These are phyloP conservation scores for Thalassarche chlororhynchos DNA, from an alignment of 2,113 vertebrate genomes.

Conservation along the genomic window DNA sequence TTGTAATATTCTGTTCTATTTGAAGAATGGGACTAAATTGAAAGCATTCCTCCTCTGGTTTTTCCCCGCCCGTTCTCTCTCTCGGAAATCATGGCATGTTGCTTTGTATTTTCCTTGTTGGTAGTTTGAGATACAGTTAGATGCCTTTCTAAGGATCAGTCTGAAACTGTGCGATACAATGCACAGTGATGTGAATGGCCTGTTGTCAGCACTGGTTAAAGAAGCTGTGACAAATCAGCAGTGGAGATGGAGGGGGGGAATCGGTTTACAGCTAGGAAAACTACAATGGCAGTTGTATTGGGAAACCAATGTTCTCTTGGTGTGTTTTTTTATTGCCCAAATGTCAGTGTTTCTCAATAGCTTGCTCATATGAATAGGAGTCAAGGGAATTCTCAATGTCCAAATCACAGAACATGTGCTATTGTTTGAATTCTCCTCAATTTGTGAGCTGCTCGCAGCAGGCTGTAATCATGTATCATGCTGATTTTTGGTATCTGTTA, in stretches of 20 bases:
- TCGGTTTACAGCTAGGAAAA: not conserved
- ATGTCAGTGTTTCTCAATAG: slow-evolving; percentile 58
- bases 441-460: slow-evolving; percentile 14
- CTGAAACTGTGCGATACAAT: not conserved
- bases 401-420: slow-evolving; percentile 35
- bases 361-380: slow-evolving; percentile 19
- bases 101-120: not conserved
- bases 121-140: not conserved
- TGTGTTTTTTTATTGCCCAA: slow-evolving; percentile 17
- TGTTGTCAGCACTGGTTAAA: not conserved
- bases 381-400: slow-evolving; percentile 46
- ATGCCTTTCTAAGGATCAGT: not conserved
- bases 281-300: slow-evolving; percentile 15
- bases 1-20: not conserved
- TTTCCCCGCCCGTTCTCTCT: too few species aligned
- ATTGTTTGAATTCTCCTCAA: slow-evolving; percentile 32
- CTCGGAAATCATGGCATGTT: not conserved
- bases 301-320: slow-evolving; percentile 23
- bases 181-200: not conserved
- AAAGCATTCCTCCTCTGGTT: not conserved
- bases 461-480: slow-evolving; percentile 22
- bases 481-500: slow-evolving; percentile 40
- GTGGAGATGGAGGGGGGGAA: not conserved
- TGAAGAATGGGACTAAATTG: not conserved
- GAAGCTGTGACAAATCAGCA: not conserved